Evolutionary conservation across 2,113 vertebrate species (phyloP), one percentile per base, ranked within the genome.

Genomic region (Cacatua alba): DNA sequence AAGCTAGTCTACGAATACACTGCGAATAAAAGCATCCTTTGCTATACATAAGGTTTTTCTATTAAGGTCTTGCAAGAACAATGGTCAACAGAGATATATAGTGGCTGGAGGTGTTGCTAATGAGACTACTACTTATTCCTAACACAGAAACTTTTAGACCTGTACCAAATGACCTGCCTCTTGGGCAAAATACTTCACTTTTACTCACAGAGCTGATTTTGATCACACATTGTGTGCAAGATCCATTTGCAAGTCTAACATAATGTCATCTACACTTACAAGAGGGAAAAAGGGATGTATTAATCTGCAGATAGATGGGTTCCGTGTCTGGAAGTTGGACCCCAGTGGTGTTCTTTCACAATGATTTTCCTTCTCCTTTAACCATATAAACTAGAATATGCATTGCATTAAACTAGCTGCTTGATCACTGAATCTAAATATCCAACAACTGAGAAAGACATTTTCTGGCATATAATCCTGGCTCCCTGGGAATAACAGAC

Each of bases 11-110:
- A 11, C 24, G 14, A 51, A 25, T 8, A 19, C 31, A 57, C 44
- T 37, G 62, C 69, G 33, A 62, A 64, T 4, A 39, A 79, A 62
- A 91, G n/a, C 60, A 76, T 14, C 33, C 7, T 0, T 13, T 48
- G 64, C 48, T 49, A 49, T 23, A 68, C 6, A 2, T 3, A 11
- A 31, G 29, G 11, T 55, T 31, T 20, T 68, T 37, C 80, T 59
- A 24, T 41, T 43, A 41, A 74, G 39, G 49, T 55, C 46, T 67
- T 82, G 39, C 25, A 17, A 68, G 48, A 95, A 37, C 26, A 48
- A 59, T 0, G 0, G 37, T 41, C 21, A 82, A 8, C 10, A n/a
- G 62, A 43, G 51, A 35, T 33, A 6, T 9, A 9, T 8, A 33
- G 55, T 5, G 43, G 13, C 35, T 48, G 35, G 39, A 71, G 26